Evolutionary conservation across 2,113 vertebrate genomes (phyloP), one percentile per base, ranked within the genome.

Genomic region (Anseranas semipalmata): DNA sequence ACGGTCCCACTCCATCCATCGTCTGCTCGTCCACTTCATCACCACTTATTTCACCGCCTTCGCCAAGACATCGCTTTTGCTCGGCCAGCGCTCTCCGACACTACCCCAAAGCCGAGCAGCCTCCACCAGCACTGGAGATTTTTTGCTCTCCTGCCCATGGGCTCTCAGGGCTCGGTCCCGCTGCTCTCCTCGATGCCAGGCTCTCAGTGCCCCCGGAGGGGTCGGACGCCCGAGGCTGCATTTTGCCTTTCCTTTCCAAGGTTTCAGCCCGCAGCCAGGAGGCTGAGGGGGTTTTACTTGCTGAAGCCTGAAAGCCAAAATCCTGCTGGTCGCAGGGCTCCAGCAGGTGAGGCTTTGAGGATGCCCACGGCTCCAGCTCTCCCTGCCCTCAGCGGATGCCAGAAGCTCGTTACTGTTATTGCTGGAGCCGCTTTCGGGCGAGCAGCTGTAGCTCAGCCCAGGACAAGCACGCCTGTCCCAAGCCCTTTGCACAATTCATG

Each of bases 261-360:
- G 18, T 5, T 14, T n/a, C 0, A 0, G 41, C 16, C 50, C 27
- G 4, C 41, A 28, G 1, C 13, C 30, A 3, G 0, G 33, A 43
- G 18, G 15, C 4, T 2, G 1, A 68, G 45, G 20, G 13, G 45
- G 14, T 32, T 80, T 68, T 28, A 8, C 37, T 79, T 24, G 27
- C 37, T 15, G 41, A 22, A 58, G 32, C 56, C 18, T 12, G 27
- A 33, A n/a, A 67, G 77, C 63, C 43, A 58, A 53, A 46, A 27
- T 24, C 41, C 58, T 9, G 14, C 82, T 46, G 3, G 4, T 11
- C 56, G 12, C 1, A 1, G 28, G 30, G 13, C 58, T 80, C 52
- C 21, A 2, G 71, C 80, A 58, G 80, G 9, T 13, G 63, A 68
- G 32, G 75, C 32, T 56, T 5, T 33, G 20, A 27, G 15, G 84